These are phyloP conservation scores for Lithobius niger DNA, from an alignment of 1,140 invertebrate species.

Conservation along the genomic window DNA sequence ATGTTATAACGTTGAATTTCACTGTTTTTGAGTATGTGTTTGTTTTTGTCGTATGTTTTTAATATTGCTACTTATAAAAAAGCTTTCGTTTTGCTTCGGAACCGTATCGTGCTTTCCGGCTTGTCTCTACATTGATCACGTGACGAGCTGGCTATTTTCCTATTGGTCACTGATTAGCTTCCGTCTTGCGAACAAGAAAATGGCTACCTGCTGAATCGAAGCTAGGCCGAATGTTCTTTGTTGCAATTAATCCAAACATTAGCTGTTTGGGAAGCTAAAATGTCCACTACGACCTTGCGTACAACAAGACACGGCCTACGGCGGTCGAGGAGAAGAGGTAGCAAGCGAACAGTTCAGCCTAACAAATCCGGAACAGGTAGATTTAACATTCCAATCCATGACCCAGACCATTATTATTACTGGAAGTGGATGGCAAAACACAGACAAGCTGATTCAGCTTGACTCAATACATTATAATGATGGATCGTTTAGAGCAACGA, in stretches of 20 bases:
- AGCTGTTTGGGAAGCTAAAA: conserved; percentile 9
- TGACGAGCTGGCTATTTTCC: background rate
- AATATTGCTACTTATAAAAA: no score
- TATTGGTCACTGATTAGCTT: conserved; percentile 10
- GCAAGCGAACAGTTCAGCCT: conserved; percentile 10
- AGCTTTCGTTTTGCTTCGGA: no score
- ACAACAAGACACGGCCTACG: conserved; percentile 25
- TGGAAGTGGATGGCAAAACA: conserved; percentile 3
- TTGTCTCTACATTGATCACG: no score
- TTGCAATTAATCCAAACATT: conserved; percentile 7
- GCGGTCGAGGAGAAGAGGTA: conserved; percentile 8
- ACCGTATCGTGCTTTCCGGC: no score
- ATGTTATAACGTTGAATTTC: no score
- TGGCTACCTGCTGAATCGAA: conserved; percentile 11
- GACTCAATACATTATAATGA: no score
- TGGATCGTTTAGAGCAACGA: no score
- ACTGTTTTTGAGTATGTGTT: no score
- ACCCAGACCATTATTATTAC: background rate
- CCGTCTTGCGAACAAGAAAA: conserved; percentile 12
- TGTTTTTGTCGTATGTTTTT: no score
- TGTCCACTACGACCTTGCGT: conserved; percentile 25
- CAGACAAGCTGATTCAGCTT: no score
- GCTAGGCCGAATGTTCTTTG: background rate
- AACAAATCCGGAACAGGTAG: conserved; percentile 11
- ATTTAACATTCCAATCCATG: background rate